Conservation (phyloP, 2,113 vertebrate species). For the Leptodactylus fuscus region DNA sequence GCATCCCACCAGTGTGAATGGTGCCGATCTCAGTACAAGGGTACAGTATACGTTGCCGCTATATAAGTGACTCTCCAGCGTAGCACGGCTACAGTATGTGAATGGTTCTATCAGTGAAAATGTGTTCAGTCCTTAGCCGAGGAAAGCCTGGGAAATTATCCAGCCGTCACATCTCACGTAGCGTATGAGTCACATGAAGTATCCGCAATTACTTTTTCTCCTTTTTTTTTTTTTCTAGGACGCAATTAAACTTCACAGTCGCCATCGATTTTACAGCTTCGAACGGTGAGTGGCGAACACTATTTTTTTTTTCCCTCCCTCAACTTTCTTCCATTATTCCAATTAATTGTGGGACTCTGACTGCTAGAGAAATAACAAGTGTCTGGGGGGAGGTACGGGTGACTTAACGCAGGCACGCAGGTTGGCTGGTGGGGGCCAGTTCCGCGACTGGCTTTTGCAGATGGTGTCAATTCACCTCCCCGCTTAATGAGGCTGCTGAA, state of each 20-base stretch:
- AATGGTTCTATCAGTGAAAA: background rate
- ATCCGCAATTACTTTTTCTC: conserved; percentile 56
- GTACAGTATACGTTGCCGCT: background rate
- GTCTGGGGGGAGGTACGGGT: background rate
- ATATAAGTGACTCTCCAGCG: background rate
- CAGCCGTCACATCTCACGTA: conserved; percentile 44
- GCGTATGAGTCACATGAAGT: background rate
- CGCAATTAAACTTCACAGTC: conserved; percentile 97
- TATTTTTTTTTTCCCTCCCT: conserved; percentile 40
- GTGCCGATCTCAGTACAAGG: background rate
- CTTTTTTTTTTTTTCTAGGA: conserved; percentile 74
- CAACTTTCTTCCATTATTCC: conserved; percentile 47
- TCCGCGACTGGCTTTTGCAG: conserved; percentile 1
- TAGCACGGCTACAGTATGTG: background rate
- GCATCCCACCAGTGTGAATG: too few species aligned
- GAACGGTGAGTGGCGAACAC: conserved; percentile 82
- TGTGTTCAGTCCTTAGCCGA: background rate
- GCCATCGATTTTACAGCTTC: conserved; percentile 98
- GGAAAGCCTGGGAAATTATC: conserved; percentile 32
- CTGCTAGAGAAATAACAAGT: background rate
- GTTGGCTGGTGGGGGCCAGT: background rate
- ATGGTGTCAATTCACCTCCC: conserved; percentile 5
- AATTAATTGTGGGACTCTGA: conserved; percentile 48
- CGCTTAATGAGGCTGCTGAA: conserved; percentile 28
- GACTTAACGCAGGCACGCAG: background rate